Percentiles rank a stretch among this genome's conserved stretches.
Conservation (phyloP, 2,888 invertebrate species). For the Thera britannica region DNA sequence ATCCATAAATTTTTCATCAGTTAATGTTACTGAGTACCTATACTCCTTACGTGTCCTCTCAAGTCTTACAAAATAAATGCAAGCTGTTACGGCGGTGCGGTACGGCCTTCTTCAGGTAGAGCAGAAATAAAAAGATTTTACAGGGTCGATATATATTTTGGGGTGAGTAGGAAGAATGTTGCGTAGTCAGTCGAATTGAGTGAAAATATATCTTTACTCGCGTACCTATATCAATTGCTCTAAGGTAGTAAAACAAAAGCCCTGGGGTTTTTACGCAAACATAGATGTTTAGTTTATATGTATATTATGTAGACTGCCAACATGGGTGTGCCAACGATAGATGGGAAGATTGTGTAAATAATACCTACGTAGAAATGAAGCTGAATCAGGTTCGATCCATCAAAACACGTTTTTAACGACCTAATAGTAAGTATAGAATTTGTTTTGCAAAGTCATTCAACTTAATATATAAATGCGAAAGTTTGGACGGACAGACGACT, state of each 20-base stretch:
- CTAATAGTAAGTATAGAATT: too few species aligned
- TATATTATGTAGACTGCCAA: too few species aligned
- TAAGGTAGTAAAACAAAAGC: background rate
- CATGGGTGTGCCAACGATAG: too few species aligned
- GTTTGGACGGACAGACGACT: too few species aligned
- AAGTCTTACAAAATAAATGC: constrained; percentile 65
- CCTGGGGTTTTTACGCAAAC: background rate
- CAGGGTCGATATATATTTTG: constrained; percentile 62
- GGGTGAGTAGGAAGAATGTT: constrained; percentile 46
- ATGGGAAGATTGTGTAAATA: too few species aligned
- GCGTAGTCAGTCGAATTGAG: constrained; percentile 37
- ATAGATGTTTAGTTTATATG: too few species aligned
- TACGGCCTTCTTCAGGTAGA: constrained; percentile 44
- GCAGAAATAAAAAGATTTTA: constrained; percentile 62
- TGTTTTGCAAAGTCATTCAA: too few species aligned
- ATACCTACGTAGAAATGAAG: too few species aligned
- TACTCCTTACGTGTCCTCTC: constrained; percentile 14
- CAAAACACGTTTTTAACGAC: too few species aligned
- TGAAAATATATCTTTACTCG: constrained; percentile 38
- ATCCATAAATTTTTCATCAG: constrained; percentile 7
- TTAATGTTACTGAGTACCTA: background rate
- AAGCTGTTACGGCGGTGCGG: constrained; percentile 65
- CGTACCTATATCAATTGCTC: constrained; percentile 19
- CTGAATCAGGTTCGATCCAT: too few species aligned
- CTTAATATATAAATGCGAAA: too few species aligned